Conservation (phyloP, 23 tunicate species). For the Pegea sp. region DNA sequence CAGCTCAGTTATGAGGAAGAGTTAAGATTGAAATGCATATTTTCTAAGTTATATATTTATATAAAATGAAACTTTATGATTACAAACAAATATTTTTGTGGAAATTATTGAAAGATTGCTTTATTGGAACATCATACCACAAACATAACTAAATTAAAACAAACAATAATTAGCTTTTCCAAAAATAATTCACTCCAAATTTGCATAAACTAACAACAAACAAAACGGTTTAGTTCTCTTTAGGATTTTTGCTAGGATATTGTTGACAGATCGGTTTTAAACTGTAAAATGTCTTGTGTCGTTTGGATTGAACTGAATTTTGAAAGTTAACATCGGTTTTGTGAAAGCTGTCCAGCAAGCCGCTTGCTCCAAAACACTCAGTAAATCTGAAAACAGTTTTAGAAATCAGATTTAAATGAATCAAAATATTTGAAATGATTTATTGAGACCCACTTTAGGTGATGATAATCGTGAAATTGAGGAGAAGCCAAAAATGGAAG, state of each 20-base stretch:
- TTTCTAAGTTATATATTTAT: too few species aligned
- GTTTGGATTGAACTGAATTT: conserved; percentile 43
- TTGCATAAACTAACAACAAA: too few species aligned
- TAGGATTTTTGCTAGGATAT: conserved; percentile 31
- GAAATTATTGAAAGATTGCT: too few species aligned
- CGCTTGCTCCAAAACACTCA: conserved; percentile 69
- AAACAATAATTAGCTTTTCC: too few species aligned
- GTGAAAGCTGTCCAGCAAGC: conserved; percentile 62
- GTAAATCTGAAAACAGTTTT: conserved; percentile 24
- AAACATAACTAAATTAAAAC: too few species aligned
- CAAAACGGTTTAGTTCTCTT: conserved; percentile 50
- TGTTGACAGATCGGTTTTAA: conserved; percentile 30
- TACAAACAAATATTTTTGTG: too few species aligned
- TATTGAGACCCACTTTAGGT: conserved; percentile 36
- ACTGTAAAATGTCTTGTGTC: conserved; percentile 39
- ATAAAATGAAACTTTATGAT: too few species aligned
- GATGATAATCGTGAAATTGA: conserved; percentile 86
- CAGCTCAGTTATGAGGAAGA: too few species aligned
- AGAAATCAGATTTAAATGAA: neutral
- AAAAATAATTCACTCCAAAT: too few species aligned
- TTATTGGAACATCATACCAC: too few species aligned
- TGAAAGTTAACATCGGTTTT: conserved; percentile 58
- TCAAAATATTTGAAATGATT: too few species aligned
- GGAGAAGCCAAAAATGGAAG: conserved; percentile 58
- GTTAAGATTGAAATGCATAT: too few species aligned